Conservation (phyloP, 2,888 invertebrate genomes). For the Glyphotaelius pellucidus region DNA sequence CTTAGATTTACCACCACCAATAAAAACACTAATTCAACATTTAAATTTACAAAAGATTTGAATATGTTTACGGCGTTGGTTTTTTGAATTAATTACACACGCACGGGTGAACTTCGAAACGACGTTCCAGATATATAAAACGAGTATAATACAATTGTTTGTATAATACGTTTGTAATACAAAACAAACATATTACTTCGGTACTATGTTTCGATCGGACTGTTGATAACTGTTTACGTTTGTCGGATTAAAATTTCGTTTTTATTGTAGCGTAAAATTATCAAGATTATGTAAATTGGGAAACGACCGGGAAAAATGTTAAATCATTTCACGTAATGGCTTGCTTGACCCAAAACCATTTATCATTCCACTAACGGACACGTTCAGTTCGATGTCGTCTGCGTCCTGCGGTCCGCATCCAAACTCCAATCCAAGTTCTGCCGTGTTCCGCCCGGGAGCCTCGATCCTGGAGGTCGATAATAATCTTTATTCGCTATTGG, state of each 20-base stretch:
- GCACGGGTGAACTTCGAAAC: constrained; percentile 30
- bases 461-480: no score
- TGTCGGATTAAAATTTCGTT: constrained; percentile 44
- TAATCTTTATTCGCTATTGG: no score
- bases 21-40: constrained; percentile 37
- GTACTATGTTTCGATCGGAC: constrained; percentile 27
- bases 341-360: constrained; percentile 39
- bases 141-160: neutral
- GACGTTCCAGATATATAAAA: constrained; percentile 20
- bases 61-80: constrained; percentile 36
- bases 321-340: constrained; percentile 42
- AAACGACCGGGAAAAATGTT: constrained; percentile 40
- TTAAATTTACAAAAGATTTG: constrained; percentile 40
- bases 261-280: constrained; percentile 54
- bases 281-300: constrained; percentile 52
- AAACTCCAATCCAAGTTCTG: neutral
- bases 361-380: constrained; percentile 24
- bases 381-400: neutral
- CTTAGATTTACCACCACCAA: neutral
- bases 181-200: constrained; percentile 38
- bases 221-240: constrained; percentile 33
- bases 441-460: no score
- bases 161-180: constrained; percentile 27
- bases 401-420: neutral
- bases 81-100: constrained; percentile 45